These are phyloP conservation scores for Shinisaurus crocodilurus DNA, from an alignment of 2,113 vertebrate genomes.

Conservation along the genomic window DNA sequence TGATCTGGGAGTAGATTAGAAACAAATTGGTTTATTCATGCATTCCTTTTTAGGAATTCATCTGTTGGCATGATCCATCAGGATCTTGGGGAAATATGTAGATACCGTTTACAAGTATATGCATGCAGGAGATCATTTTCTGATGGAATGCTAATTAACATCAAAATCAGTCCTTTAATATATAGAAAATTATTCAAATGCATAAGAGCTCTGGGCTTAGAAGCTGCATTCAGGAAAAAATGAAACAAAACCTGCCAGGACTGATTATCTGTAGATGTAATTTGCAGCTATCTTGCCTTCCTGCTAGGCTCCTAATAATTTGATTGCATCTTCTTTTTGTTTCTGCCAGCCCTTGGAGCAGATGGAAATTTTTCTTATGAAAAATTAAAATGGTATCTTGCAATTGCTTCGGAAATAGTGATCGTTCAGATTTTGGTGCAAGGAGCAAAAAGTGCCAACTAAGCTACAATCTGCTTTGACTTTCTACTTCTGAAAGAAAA, in stretches of 20 bases:
- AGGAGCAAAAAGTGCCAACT: background rate
- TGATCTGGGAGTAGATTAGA: background rate
- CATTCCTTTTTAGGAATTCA: background rate
- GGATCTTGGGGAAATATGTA: background rate
- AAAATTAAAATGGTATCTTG: background rate
- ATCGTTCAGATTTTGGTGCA: background rate
- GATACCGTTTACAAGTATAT: background rate
- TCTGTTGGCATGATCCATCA: background rate
- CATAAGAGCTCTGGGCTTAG: background rate
- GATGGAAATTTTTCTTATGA: background rate
- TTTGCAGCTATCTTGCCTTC: background rate
- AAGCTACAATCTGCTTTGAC: background rate
- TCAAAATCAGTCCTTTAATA: background rate
- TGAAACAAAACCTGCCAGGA: background rate
- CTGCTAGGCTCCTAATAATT: background rate
- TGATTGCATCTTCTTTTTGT: slow-evolving; percentile 1
- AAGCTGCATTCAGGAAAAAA: too few species aligned
- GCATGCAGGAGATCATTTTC: background rate
- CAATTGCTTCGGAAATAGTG: background rate
- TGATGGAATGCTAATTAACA: background rate
- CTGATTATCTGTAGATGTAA: background rate
- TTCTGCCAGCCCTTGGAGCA: background rate
- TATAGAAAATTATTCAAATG: background rate
- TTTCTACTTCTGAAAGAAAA: background rate
- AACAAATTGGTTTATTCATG: background rate